These are phyloP conservation scores for Metopolophium dirhodum DNA, from an alignment of 1,140 invertebrate species.

Conservation along the genomic window DNA sequence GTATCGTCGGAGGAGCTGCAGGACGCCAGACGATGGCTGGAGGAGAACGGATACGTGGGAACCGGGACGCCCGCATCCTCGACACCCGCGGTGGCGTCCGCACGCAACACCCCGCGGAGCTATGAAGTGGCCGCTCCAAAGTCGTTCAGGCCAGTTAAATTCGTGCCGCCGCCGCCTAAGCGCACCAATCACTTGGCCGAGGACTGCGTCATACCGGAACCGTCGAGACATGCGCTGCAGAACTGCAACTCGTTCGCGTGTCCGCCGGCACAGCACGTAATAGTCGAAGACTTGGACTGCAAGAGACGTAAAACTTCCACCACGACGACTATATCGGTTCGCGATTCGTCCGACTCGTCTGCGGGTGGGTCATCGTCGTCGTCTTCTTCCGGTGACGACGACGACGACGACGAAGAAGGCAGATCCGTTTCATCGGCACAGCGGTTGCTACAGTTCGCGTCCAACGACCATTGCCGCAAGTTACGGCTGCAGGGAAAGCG, in stretches of 20 bases:
- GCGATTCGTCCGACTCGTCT: conserved; percentile 62
- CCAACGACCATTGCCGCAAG: conserved; percentile 23
- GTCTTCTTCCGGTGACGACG: conserved; percentile 43
- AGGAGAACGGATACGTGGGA: conserved; percentile 64
- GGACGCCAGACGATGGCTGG: conserved; percentile 75
- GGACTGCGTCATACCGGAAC: conserved; percentile 58
- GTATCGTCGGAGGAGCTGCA: conserved; percentile 80
- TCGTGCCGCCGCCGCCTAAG: conserved; percentile 63
- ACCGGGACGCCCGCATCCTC: neutral
- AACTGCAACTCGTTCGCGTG: conserved; percentile 33
- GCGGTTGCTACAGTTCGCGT: conserved; percentile 14
- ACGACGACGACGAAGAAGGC: neutral
- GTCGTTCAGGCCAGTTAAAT: conserved; percentile 30
- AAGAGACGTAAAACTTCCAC: neutral
- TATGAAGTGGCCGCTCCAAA: neutral
- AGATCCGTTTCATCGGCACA: conserved; percentile 33
- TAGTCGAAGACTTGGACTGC: neutral
- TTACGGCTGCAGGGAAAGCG: conserved; percentile 29
- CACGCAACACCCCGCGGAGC: neutral
- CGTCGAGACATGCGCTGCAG: conserved; percentile 63
- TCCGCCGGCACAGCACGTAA: neutral
- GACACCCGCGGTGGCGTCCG: neutral
- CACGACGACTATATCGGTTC: neutral
- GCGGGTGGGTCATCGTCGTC: conserved; percentile 57
- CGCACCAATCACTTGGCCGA: conserved; percentile 60